Percentiles rank a stretch among this genome's conserved stretches.
Evolutionary conservation across 2,888 invertebrate species (phyloP).

Genomic region (Phortica magna): DNA sequence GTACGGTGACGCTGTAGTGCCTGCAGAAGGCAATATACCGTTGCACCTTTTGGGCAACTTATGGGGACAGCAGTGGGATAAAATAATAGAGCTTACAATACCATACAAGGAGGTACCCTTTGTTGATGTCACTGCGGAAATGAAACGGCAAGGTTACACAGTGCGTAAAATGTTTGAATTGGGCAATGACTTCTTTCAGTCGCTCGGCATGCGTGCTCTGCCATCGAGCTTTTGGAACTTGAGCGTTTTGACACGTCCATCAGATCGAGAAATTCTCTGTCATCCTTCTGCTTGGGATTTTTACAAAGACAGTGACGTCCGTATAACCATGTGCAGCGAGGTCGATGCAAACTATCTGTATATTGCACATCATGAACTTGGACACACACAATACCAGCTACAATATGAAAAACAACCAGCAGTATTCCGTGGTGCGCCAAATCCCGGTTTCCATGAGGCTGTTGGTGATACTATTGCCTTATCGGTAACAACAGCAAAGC

Average conservation of each 20-base stretch:
- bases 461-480: slow-evolving; percentile 86
- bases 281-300: slow-evolving; percentile 95
- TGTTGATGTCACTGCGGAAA: slow-evolving; percentile 84
- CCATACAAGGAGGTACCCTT: slow-evolving; percentile 86
- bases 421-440: slow-evolving; percentile 81
- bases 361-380: slow-evolving; percentile 84
- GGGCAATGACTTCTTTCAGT: slow-evolving; percentile 91
- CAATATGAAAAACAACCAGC: slow-evolving; percentile 81
- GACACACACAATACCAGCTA: slow-evolving; percentile 84
- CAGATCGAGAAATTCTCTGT: slow-evolving; percentile 86
- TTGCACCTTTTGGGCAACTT: slow-evolving; percentile 89
- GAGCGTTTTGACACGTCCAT: slow-evolving; percentile 89
- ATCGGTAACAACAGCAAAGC: slow-evolving; percentile 84
- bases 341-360: slow-evolving; percentile 80
- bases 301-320: slow-evolving; percentile 88
- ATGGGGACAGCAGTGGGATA: slow-evolving; percentile 89
- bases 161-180: slow-evolving; percentile 87
- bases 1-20: slow-evolving; percentile 84
- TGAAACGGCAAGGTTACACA: slow-evolving; percentile 86
- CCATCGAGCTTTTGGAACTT: slow-evolving; percentile 88
- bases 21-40: slow-evolving; percentile 85
- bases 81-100: slow-evolving; percentile 80
- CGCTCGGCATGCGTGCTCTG: slow-evolving; percentile 88
- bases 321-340: slow-evolving; percentile 83
- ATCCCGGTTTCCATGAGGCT: slow-evolving; percentile 84